Percentiles rank a stretch among this genome's conserved stretches.
phyloP scores from a whole-genome alignment of 2,113 vertebrate species.

The Ammodytes marinus region DNA sequence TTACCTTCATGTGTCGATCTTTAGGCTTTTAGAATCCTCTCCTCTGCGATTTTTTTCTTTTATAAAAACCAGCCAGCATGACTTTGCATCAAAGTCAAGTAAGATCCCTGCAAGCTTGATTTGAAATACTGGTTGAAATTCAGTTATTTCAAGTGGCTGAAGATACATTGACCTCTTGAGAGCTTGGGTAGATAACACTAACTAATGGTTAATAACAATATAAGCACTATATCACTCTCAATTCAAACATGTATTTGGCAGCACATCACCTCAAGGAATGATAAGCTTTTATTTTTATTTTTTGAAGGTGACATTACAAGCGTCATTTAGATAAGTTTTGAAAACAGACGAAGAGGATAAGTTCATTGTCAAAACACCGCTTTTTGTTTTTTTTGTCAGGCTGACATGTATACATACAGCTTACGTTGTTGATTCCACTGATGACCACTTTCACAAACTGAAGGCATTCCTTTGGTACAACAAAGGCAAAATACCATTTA shows the following conservation, averaged over 20 bases:
- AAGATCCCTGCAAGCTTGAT: constrained; percentile 97
- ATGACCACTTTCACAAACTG: constrained; percentile 73
- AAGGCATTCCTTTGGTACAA: constrained; percentile 78
- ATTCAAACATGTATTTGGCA: constrained; percentile 80
- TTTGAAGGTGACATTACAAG: constrained; percentile 74
- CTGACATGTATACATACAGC: constrained; percentile 71
- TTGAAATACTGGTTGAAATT: constrained; percentile 93
- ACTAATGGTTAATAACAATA: constrained; percentile 80
- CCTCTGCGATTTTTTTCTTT: constrained; percentile 97
- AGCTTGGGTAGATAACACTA: constrained; percentile 76
- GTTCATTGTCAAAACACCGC: constrained; percentile 66
- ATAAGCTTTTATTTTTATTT: constrained; percentile 73
- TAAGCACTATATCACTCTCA: constrained; percentile 78
- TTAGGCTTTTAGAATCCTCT: constrained; percentile 99
- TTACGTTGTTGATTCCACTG: constrained; percentile 81
- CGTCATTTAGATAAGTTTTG: constrained; percentile 76
- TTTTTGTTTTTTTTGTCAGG: constrained; percentile 61
- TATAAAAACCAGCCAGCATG: constrained; percentile 94
- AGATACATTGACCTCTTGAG: constrained; percentile 78
- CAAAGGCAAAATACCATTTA: constrained; percentile 96
- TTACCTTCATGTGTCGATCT: constrained; percentile 99
- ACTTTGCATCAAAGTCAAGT: constrained; percentile 94
- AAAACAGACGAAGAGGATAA: constrained; percentile 74
- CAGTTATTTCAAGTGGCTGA: constrained; percentile 89
- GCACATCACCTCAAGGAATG: constrained; percentile 83